A percentile compares a stretch with the other conserved stretches of the same genome.
These are phyloP conservation scores for Danaus chrysippus DNA, from an alignment of 2,888 invertebrate genomes.

Conservation along the genomic window DNA sequence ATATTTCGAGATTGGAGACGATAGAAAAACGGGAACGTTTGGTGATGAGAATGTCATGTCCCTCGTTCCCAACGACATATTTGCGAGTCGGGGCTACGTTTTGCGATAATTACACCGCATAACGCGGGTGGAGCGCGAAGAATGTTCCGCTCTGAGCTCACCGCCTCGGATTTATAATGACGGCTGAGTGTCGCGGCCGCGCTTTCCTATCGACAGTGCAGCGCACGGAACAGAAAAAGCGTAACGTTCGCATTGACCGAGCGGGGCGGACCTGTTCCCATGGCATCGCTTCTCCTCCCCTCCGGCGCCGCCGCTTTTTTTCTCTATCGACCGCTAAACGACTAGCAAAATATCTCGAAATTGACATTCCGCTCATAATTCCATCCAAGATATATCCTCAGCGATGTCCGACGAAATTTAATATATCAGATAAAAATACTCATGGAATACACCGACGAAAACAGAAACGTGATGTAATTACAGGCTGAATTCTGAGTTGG, in stretches of 20 bases:
- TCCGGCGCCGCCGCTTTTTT: slow-evolving; percentile 56
- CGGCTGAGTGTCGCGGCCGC: slow-evolving; percentile 65
- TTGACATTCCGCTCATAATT: slow-evolving; percentile 76
- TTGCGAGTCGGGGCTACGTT: slow-evolving; percentile 73
- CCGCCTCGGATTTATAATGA: slow-evolving; percentile 75
- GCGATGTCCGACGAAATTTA: slow-evolving; percentile 58
- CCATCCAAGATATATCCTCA: slow-evolving; percentile 69
- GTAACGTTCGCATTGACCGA: slow-evolving; percentile 58
- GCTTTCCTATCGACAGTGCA: slow-evolving; percentile 60
- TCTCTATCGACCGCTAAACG: slow-evolving; percentile 55
- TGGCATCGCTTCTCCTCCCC: slow-evolving; percentile 42
- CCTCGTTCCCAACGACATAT: slow-evolving; percentile 76
- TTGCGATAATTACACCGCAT: slow-evolving; percentile 77
- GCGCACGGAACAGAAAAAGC: slow-evolving; percentile 53
- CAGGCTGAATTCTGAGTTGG: slow-evolving; percentile 59
- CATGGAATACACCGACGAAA: slow-evolving; percentile 55
- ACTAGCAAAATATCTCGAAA: slow-evolving; percentile 74
- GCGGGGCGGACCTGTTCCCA: slow-evolving; percentile 66
- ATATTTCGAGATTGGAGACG: slow-evolving; percentile 54
- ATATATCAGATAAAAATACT: slow-evolving; percentile 61
- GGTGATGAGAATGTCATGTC: slow-evolving; percentile 80
- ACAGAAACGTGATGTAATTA: slow-evolving; percentile 65
- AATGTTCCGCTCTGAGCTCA: slow-evolving; percentile 73
- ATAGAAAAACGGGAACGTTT: slow-evolving; percentile 65
- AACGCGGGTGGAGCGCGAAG: slow-evolving; percentile 68